These are phyloP conservation scores for Ormyrus nitidulus DNA, from an alignment of 2,888 invertebrate species.

Conservation along the genomic window DNA sequence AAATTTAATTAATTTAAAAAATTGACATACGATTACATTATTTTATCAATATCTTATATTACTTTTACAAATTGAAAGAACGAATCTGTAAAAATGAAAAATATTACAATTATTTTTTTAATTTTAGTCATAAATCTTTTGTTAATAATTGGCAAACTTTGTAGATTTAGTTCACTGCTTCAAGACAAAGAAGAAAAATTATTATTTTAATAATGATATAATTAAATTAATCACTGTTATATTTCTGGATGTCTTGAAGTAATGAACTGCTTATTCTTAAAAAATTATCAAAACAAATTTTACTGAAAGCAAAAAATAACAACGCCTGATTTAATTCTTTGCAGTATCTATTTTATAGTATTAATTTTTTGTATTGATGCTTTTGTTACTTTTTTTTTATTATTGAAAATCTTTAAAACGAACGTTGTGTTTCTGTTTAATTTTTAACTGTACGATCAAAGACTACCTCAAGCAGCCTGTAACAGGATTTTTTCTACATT, in stretches of 20 bases:
- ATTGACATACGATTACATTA: slow-evolving; percentile 23
- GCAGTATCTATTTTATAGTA: no score
- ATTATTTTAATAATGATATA: no score
- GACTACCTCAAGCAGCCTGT: slow-evolving; percentile 34
- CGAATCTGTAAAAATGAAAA: slow-evolving; percentile 31
- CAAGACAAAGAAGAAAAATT: no score
- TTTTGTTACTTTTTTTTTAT: not conserved
- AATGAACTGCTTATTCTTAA: no score
- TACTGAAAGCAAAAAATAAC: no score
- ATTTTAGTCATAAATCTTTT: slow-evolving; percentile 2
- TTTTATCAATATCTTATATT: slow-evolving; percentile 19
- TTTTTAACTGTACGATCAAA: slow-evolving; percentile 15
- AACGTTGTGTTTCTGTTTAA: slow-evolving; percentile 5
- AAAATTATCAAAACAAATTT: no score
- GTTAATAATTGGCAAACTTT: not conserved
- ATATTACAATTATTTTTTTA: slow-evolving; percentile 7
- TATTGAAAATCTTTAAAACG: slow-evolving; percentile 22
- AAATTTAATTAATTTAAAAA: slow-evolving; percentile 34
- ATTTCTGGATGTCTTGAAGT: no score
- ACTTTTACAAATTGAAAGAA: slow-evolving; percentile 43
- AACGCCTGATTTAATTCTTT: no score
- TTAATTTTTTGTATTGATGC: no score
- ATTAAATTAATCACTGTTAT: no score
- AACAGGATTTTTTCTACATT: slow-evolving; percentile 30
- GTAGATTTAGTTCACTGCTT: slow-evolving; percentile 11